Base-by-base conservation (phyloP, 2,888 invertebrate genomes). In the Platycheirus rosarum region DNA sequence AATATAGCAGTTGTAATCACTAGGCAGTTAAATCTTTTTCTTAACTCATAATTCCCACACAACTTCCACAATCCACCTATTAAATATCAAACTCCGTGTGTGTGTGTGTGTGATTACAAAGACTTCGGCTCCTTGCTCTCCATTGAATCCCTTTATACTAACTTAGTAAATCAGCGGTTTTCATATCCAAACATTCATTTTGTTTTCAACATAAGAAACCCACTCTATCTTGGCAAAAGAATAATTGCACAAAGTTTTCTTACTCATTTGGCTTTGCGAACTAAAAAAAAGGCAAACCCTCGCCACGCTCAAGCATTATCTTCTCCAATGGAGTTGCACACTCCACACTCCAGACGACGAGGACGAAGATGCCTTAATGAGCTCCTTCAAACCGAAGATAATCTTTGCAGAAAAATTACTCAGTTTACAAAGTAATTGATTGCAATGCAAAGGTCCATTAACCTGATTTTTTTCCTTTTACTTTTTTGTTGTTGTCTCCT, bases 341-440 rank as follows among this genome's bases (percentile, higher is more conserved):
- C n/a, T n/a, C n/a, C n/a, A n/a, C n/a, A n/a, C n/a, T 44, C 49
- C 62, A 82, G 70, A 82, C 77, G 76, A 53, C 35, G 20, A 46
- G 0, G 7, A 48, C 26, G 55, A 55, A 23, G 13, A 66, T 49
- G 60, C 77, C 76, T 44, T 82, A 82, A 82, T 82, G 77, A 82
- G 82, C 70, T 62, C 32, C 70, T 80, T 65, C 49, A 76, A 80
- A 68, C 71, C 62, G 62, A 55, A 55, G 77, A 82, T 82, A 71
- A 82, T 82, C 82, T 77, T 68, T 68, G 77, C 51, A 65, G 71
- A 63, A 62, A 77, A 82, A 82, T 63, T 82, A 71, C 66, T 40
- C 23, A 77, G 40, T 82, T 82, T 77, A 71, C 82, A 82, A 77
- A 82, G 82, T 82, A 82, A 82, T 82, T 82, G 77, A 82, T 82